A percentile compares a stretch with the other conserved stretches of the same genome.
phyloP scores from a whole-genome alignment of 2,888 invertebrate species.

The Candidula unifasciata region DNA sequence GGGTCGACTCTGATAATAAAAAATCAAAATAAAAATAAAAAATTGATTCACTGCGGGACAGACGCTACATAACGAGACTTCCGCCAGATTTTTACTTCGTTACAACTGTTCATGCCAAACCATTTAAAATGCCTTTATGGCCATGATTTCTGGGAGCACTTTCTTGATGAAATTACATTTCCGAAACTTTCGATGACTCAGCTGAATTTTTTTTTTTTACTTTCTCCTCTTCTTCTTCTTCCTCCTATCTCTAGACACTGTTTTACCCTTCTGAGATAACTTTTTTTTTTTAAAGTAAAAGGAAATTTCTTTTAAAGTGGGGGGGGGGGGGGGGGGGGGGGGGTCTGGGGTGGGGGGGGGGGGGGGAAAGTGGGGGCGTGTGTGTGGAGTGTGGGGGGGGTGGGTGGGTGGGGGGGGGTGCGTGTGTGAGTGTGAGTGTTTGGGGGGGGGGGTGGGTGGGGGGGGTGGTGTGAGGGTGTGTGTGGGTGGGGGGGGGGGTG shows the following conservation, averaged over 20 bases:
- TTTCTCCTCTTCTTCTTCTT: too few species aligned
- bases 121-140: neutral
- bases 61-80: too few species aligned
- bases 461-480: neutral
- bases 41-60: too few species aligned
- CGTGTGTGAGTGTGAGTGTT: neutral
- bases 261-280: too few species aligned
- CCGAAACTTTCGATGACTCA: neutral
- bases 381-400: too few species aligned
- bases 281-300: neutral
- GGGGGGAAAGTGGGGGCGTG: neutral
- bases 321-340: neutral
- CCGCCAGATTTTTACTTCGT: too few species aligned
- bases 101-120: too few species aligned
- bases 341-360: neutral
- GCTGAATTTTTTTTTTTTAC: neutral
- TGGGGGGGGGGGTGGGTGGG: neutral
- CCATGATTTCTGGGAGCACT: neutral
- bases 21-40: too few species aligned
- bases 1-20: too few species aligned
- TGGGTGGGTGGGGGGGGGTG: too few species aligned
- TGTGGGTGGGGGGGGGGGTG: neutral
- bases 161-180: neutral
- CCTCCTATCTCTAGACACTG: too few species aligned
- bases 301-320: conserved; percentile 13